These are phyloP conservation scores for Cordylochernes scorpioides DNA, from an alignment of 2,888 invertebrate genomes.

Conservation along the genomic window DNA sequence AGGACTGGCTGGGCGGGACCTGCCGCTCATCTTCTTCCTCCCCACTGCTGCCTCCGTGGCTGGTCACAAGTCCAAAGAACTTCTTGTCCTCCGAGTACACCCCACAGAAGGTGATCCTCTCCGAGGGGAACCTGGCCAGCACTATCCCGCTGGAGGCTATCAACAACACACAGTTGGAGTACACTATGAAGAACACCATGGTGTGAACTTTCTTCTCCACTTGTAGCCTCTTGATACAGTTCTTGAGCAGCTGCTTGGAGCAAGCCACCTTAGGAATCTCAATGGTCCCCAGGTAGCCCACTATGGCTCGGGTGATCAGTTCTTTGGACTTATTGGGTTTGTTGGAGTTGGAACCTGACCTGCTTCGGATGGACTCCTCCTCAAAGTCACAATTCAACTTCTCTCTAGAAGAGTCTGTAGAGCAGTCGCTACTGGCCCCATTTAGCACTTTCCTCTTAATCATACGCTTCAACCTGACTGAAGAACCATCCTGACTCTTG, in stretches of 20 bases:
- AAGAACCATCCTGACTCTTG: too few relatives aligned
- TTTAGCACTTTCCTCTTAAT: too few relatives aligned
- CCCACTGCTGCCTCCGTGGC: slow-evolving; percentile 15
- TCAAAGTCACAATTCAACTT: too few relatives aligned
- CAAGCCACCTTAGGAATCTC: slow-evolving; percentile 43
- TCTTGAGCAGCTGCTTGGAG: slow-evolving; percentile 38
- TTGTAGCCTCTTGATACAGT: slow-evolving; percentile 59
- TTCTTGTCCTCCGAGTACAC: slow-evolving; percentile 66
- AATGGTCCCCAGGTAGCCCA: slow-evolving; percentile 81
- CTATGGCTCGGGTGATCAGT: slow-evolving; percentile 32
- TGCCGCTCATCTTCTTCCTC: slow-evolving; percentile 16
- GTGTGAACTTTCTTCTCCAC: slow-evolving; percentile 56
- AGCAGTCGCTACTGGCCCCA: slow-evolving; percentile 8
- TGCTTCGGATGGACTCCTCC: too few relatives aligned
- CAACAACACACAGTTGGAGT: slow-evolving; percentile 45
- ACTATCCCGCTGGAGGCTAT: slow-evolving; percentile 48
- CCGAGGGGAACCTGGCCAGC: slow-evolving; percentile 59
- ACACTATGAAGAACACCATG: slow-evolving; percentile 54
- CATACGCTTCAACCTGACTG: too few relatives aligned
- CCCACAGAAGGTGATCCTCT: slow-evolving; percentile 61
- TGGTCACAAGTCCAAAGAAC: slow-evolving; percentile 74
- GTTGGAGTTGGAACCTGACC: too few relatives aligned
- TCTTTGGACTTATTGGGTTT: background rate
- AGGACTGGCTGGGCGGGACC: slow-evolving; percentile 34
- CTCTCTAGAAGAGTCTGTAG: too few relatives aligned